Evolutionary conservation across 2,797 vertebrate species (phyloP).

Genomic region (Taenioides sp.): DNA sequence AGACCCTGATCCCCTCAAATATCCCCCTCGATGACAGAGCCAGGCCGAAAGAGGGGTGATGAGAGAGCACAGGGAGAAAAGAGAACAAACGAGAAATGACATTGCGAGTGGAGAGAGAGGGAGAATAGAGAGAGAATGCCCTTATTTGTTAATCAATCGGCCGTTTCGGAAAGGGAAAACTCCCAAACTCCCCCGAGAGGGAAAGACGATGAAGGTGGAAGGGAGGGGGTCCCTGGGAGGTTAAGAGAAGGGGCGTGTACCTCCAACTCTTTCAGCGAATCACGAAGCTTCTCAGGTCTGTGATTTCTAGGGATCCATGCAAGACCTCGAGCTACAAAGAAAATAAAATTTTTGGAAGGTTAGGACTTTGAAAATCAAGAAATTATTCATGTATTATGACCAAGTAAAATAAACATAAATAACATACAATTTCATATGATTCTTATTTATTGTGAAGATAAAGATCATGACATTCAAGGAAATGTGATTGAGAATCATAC

Average conservation of each 20-base stretch:
- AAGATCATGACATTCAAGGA: slow-evolving; percentile 18
- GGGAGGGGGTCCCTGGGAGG: slow-evolving; percentile 22
- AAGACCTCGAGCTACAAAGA: slow-evolving; percentile 85
- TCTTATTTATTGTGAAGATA: background rate
- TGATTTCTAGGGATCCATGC: slow-evolving; percentile 89
- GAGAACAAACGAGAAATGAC: slow-evolving; percentile 65
- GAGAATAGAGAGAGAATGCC: slow-evolving; percentile 78
- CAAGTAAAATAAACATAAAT: slow-evolving; percentile 3
- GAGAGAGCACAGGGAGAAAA: slow-evolving; percentile 66
- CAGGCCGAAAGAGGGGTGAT: slow-evolving; percentile 81
- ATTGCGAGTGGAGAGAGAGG: slow-evolving; percentile 67
- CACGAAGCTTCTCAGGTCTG: slow-evolving; percentile 88
- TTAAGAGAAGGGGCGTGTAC: slow-evolving; percentile 76
- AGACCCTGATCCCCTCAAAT: slow-evolving; percentile 88
- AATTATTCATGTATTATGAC: slow-evolving; percentile 26
- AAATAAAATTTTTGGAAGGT: slow-evolving; percentile 35
- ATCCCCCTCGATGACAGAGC: slow-evolving; percentile 90
- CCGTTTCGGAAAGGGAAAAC: slow-evolving; percentile 82
- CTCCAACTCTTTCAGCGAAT: slow-evolving; percentile 92
- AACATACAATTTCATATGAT: too few species aligned
- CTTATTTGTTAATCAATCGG: slow-evolving; percentile 86
- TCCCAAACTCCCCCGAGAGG: slow-evolving; percentile 68
- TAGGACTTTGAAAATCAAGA: slow-evolving; percentile 40
- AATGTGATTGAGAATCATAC: slow-evolving; percentile 45
- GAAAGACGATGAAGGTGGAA: slow-evolving; percentile 38